Base-by-base conservation (phyloP, 2,888 invertebrate genomes). In the Sceliomorpha sp. region DNA sequence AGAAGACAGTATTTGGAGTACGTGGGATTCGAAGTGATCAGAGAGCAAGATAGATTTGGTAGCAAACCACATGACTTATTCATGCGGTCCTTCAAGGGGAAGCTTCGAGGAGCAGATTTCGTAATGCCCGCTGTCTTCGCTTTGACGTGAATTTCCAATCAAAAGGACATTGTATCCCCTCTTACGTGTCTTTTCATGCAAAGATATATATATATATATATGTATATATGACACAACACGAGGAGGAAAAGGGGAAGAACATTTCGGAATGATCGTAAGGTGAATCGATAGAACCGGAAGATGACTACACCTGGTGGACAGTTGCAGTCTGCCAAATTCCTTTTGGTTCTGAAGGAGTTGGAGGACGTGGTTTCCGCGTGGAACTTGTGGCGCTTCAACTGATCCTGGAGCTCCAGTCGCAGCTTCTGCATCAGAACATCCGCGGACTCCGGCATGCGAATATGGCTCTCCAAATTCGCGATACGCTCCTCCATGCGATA, bases 261-360 rank as follows among this genome's bases (percentile, higher is more conserved):
- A n/a, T n/a, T n/a, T n/a, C n/a, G n/a, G n/a, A n/a, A n/a, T n/a
- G n/a, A n/a, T n/a, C n/a, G n/a, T n/a, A n/a, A n/a, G n/a, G n/a
- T n/a, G n/a, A n/a, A n/a, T n/a, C n/a, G n/a, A n/a, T n/a, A n/a
- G n/a, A n/a, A n/a, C n/a, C n/a, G n/a, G n/a, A n/a, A n/a, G n/a
- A n/a, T n/a, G n/a, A n/a, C 39, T 83, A 72, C 53, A 88, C 88
- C 88, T 73, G 83, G 74, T 55, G 88, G 87, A 78, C 88, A 88
- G 53, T 85, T 85, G 80, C 88, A 88, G n/a, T 87, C 86, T 26
- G 78, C 42, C 6, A 77, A 55, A 27, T 86, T 83, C 50, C 88
- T 80, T 70, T 83, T 87, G 77, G 72, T 76, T 75, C 87, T 82
- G 73, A 81, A 81, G 50, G 78, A 32, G 20, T 45, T 56, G 13